A percentile compares a stretch with the other conserved stretches of the same genome.
Conservation (phyloP, 2,888 invertebrate species). For the Caenorhabditis macrosperma region DNA sequence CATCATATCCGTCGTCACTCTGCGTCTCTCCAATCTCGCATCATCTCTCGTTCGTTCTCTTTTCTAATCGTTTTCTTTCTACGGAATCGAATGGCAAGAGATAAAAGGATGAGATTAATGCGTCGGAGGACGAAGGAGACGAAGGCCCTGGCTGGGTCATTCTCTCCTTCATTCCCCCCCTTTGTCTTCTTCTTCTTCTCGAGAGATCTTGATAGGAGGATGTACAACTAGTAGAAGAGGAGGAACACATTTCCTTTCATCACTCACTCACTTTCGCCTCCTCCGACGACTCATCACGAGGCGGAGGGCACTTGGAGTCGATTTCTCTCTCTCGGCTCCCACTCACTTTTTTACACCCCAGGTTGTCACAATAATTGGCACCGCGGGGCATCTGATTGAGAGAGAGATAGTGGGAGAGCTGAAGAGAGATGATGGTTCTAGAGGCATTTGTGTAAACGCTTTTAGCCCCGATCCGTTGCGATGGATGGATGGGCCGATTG, state of each 20-base stretch:
- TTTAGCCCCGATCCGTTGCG: too few species aligned
- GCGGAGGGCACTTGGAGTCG: not conserved
- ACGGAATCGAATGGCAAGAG: conserved; percentile 12
- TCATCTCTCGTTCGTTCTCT: conserved; percentile 4
- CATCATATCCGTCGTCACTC: conserved; percentile 15
- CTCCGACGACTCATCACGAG: too few species aligned
- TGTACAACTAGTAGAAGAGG: conserved; percentile 3
- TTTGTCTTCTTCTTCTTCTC: conserved; percentile 11
- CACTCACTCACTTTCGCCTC: not conserved
- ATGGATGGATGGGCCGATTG: too few species aligned
- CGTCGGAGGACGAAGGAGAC: too few species aligned
- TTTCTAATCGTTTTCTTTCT: conserved; percentile 29
- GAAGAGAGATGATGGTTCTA: too few species aligned
- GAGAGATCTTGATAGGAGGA: conserved; percentile 30
- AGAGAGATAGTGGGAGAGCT: too few species aligned
- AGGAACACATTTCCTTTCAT: not conserved
- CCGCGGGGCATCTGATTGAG: not conserved
- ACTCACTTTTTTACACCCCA: conserved; percentile 6
- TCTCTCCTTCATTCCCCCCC: too few species aligned
- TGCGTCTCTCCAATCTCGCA: too few species aligned
- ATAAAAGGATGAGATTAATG: conserved; percentile 44
- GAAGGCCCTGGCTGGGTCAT: too few species aligned
- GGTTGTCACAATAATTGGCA: conserved; percentile 34
- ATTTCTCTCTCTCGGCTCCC: not conserved
- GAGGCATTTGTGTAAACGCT: too few species aligned